These are phyloP conservation scores for Drosophila differens DNA, from an alignment of 2,888 invertebrate genomes.

Conservation along the genomic window DNA sequence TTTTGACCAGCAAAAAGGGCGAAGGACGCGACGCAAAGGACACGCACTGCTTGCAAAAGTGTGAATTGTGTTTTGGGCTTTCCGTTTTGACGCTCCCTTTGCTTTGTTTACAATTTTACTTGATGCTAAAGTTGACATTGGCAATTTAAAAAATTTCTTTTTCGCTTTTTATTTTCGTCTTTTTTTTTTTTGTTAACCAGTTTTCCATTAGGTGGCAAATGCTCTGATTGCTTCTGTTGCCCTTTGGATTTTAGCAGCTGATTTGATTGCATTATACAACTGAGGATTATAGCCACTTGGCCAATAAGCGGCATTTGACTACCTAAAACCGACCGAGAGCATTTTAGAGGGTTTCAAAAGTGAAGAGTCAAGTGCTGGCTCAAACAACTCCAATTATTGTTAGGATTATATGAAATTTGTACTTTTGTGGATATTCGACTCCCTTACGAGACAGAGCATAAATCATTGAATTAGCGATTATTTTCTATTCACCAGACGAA, in stretches of 20 bases:
- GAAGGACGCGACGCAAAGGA: constrained; percentile 50
- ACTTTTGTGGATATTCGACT: background rate
- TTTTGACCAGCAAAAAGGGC: constrained; percentile 36
- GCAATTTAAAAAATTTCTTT: constrained; percentile 68
- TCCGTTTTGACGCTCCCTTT: constrained; percentile 57
- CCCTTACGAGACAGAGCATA: background rate
- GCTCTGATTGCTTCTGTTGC: constrained; percentile 62
- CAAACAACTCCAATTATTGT: background rate
- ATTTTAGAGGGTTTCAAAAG: background rate
- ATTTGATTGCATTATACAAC: constrained; percentile 41
- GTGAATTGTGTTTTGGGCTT: constrained; percentile 61
- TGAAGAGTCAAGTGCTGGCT: background rate
- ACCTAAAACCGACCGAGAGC: constrained; percentile 1
- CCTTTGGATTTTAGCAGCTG: constrained; percentile 49
- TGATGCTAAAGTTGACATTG: constrained; percentile 72
- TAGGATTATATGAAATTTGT: background rate
- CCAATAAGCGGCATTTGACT: constrained; percentile 8
- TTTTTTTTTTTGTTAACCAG: constrained; percentile 36
- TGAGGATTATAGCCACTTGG: constrained; percentile 21
- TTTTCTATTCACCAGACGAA: background rate
- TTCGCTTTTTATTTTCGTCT: background rate
- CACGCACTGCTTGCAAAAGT: constrained; percentile 43
- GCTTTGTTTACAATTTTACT: constrained; percentile 69
- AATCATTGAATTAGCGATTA: background rate
- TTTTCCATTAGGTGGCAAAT: constrained; percentile 62